phyloP scores from a whole-genome alignment of 1,140 invertebrate species.

The Dolichoris vasculosae region DNA sequence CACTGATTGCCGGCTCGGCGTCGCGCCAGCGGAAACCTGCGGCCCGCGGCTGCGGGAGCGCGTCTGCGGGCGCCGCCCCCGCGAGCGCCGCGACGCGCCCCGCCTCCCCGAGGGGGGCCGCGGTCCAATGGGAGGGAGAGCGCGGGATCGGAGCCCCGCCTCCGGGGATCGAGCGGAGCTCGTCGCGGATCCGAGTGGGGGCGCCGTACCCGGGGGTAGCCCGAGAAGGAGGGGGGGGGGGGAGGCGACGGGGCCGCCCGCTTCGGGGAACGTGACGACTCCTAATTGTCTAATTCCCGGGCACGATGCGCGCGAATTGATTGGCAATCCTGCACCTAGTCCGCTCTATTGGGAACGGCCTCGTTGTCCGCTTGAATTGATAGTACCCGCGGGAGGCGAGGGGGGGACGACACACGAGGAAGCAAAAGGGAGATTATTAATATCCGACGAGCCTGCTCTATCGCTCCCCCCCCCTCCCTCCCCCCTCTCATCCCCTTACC shows the following conservation, averaged over 20 bases:
- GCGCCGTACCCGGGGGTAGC: not conserved
- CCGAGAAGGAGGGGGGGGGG: not conserved
- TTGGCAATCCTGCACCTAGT: slow-evolving; percentile 64
- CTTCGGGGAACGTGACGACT: slow-evolving; percentile 72
- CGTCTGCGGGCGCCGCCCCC: slow-evolving; percentile 63
- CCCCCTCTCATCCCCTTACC: not conserved
- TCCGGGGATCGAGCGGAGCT: slow-evolving; percentile 52
- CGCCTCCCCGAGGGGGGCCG: slow-evolving; percentile 59
- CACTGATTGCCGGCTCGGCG: slow-evolving; percentile 72
- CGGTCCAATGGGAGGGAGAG: slow-evolving; percentile 18
- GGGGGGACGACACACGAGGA: slow-evolving; percentile 22
- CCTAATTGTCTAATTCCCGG: slow-evolving; percentile 76
- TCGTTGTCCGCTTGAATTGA: slow-evolving; percentile 58
- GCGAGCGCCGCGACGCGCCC: slow-evolving; percentile 33
- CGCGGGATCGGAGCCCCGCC: slow-evolving; percentile 53
- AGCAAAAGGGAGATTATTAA: slow-evolving; percentile 50
- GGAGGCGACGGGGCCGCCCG: slow-evolving; percentile 24
- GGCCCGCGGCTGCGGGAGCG: slow-evolving; percentile 38
- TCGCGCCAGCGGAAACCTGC: slow-evolving; percentile 57
- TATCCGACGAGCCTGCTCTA: slow-evolving; percentile 38
- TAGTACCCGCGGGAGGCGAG: slow-evolving; percentile 42
- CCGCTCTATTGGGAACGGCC: slow-evolving; percentile 43
- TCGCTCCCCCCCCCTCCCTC: not conserved
- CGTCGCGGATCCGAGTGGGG: not conserved
- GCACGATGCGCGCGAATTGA: slow-evolving; percentile 69